Base-by-base conservation (phyloP, 2,113 vertebrate species). In the Isurus oxyrinchus region DNA sequence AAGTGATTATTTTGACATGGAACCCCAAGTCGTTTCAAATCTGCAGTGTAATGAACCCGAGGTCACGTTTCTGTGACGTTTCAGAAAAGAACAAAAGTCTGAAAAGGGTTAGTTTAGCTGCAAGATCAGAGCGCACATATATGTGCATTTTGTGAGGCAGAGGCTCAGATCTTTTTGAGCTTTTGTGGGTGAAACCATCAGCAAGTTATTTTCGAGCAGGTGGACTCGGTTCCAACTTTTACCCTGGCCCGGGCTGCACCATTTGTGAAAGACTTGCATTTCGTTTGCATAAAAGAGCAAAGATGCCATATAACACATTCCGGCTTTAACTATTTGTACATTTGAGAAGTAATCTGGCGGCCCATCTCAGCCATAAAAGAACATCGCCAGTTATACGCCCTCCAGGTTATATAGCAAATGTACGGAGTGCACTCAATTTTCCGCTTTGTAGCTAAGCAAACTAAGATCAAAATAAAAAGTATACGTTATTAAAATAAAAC, bases 21-120 rank as follows among this genome's bases (percentile, higher is more conserved):
- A 69, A 95, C 44, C 94, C 44, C 94, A 27, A 76, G 94, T 95
- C 94, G 66, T 76, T 95, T 95, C 44, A 44, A 95, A 76, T 76
- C 94, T 95, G 94, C 66, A 72, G 44, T 95, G 94, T 72, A 95
- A 95, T 95, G 94, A 95, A 72, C 66, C 67, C 94, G 94, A 76
- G 66, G 94, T 95, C 94, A 95, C 94, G 94, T 72, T 95, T 95
- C 94, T 95, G 94, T 95, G 94, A 95, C 94, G 94, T 95, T 95
- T 95, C 67, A 53, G 14, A 95, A 49, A 76, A 95, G 67, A 95
- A 95, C 67, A 69, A 95, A 69, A 95, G 66, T 95, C 94, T 95
- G 67, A 95, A 95, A 91, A 76, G 63, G 94, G 67, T 95, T 69
- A 95, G 94, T 76, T 95, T 95, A 27, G 49, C 94, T 76, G 66